phyloP scores from a whole-genome alignment of 2,113 vertebrate species.

The Shinisaurus crocodilurus region DNA sequence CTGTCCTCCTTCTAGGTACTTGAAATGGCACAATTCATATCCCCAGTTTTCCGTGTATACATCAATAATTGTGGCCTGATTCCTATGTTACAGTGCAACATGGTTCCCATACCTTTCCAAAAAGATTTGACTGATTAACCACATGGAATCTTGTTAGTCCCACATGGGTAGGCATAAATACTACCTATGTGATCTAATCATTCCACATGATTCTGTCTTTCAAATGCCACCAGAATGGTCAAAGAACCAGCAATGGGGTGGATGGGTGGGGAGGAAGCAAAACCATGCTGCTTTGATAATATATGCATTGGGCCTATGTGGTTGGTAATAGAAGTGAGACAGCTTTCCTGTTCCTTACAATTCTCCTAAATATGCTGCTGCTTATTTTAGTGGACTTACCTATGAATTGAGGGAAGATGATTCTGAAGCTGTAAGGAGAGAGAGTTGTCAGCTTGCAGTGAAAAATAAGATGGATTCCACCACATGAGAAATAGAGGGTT shows the following conservation, averaged over 20 bases:
- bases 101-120: neutral
- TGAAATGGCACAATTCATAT: neutral
- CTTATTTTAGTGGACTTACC: constrained; percentile 30
- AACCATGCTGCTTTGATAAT: neutral
- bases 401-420: neutral
- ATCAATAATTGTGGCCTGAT: neutral
- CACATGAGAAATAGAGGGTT: neutral
- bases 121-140: neutral
- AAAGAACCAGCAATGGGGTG: neutral
- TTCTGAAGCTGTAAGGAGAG: neutral
- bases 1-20: neutral
- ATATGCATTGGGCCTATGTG: neutral
- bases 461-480: neutral
- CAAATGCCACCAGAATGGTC: neutral
- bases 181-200: neutral
- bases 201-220: neutral
- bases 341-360: neutral
- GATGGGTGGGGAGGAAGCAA: neutral
- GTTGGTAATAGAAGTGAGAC: neutral
- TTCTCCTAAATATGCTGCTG: constrained; percentile 24
- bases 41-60: neutral
- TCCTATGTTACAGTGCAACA: neutral
- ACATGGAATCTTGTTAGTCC: neutral
- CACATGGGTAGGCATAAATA: neutral
- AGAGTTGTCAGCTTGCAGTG: neutral